Base-by-base conservation (phyloP, 2,113 vertebrate genomes). In the Ochotona princeps region DNA sequence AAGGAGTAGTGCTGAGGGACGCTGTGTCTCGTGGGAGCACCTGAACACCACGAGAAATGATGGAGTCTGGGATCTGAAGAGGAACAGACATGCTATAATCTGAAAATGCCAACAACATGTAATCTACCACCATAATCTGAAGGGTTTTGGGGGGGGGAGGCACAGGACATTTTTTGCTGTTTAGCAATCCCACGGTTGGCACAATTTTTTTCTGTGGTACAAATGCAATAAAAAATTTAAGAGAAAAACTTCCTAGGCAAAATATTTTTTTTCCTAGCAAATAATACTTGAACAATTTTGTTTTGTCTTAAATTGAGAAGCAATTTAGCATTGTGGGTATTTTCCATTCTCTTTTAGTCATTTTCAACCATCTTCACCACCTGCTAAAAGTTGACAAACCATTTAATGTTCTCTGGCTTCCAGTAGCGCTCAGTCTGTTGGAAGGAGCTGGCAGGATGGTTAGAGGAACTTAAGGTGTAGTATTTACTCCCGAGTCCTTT, bases 41-140 rank as follows among this genome's bases (percentile, higher is more conserved):
- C 98, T 99, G 99, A 98, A 99, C 99, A 74, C 99, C 99, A 98
- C 99, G 99, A 97, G 99, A 99, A 97, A 99, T 99, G 97, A 99
- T 99, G 96, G 99, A 99, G 97, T 99, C 99, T 98, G 99, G 99
- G 98, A 99, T 99, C 99, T 99, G 98, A 96, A 96, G 74, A 95
- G 97, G 47, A 90, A 88, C 26, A 90, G 76, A 4, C 61, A 83
- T n/a, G 51, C 67, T 91, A 94, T 78, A 96, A 92, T 80, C 21
- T 61, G 49, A 95, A 95, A 92, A 92, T 65, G 69, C 3, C 44
- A 89, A 54, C 7, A 79, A 73, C 5, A 89, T 14, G 12, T n/a
- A 83, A 93, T 87, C 70, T 57, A 86, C 80, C 49, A 80, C 0
- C 1, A 83, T 3, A 44, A 81, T 2, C 1, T 70, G 38, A 23